Evolutionary conservation across 2,888 invertebrate genomes (phyloP).

Genomic region (Tenthredo distinguenda): DNA sequence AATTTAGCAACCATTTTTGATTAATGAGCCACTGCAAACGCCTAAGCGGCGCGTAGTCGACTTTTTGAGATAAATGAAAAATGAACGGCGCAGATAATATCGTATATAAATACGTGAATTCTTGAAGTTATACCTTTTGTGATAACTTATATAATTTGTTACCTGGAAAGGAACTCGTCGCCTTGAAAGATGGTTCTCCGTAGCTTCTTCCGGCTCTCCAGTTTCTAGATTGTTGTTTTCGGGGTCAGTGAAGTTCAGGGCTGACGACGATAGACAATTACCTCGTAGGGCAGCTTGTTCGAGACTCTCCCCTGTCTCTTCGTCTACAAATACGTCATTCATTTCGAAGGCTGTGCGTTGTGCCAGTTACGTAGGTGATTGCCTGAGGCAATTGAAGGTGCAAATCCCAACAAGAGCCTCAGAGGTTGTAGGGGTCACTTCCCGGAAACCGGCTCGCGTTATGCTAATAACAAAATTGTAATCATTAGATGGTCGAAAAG

Average conservation of each 20-base stretch:
- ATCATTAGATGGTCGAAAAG: neutral
- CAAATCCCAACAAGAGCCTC: constrained; percentile 43
- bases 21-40: neutral
- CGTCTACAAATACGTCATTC: constrained; percentile 68
- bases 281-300: constrained; percentile 56
- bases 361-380: constrained; percentile 14
- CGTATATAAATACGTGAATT: too few species aligned
- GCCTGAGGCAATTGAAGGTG: constrained; percentile 18
- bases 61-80: neutral
- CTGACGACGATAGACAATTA: neutral
- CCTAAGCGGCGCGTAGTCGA: neutral
- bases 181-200: constrained; percentile 53
- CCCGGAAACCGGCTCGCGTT: constrained; percentile 65
- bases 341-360: constrained; percentile 53
- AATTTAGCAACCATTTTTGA: neutral
- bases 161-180: constrained; percentile 72
- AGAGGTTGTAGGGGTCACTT: constrained; percentile 67
- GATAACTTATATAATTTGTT: neutral
- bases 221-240: constrained; percentile 70
- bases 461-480: constrained; percentile 52
- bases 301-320: constrained; percentile 72
- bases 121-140: too few species aligned
- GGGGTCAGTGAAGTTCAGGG: constrained; percentile 50
- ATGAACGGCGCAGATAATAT: too few species aligned
- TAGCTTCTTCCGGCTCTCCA: constrained; percentile 70